Evolutionary conservation across 2,797 vertebrate species (phyloP).

Genomic region (Acridotheres tristis): DNA sequence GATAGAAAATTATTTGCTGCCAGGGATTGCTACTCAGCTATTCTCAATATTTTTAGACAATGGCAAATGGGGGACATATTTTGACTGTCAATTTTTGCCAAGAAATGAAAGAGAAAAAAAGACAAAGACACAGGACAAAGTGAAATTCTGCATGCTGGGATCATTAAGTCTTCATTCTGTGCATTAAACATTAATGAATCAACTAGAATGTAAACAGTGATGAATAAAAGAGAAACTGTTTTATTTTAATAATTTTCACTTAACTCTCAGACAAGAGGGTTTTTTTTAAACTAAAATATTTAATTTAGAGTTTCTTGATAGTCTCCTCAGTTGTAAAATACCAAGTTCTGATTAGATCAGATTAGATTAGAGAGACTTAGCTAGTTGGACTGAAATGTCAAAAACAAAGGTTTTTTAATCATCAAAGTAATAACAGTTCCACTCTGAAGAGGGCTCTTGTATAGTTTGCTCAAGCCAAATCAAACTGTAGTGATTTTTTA

Average conservation of each 20-base stretch:
- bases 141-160: conserved; percentile 32
- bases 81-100: not conserved
- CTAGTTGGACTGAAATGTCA: conserved; percentile 68
- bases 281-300: conserved; percentile 65
- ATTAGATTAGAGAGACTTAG: conserved; percentile 42
- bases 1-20: not conserved
- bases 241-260: conserved; percentile 56
- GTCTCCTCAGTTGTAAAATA: conserved; percentile 70
- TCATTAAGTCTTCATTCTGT: conserved; percentile 73
- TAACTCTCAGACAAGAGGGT: conserved; percentile 32
- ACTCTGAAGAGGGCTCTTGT: not conserved
- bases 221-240: conserved; percentile 43
- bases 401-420: conserved; percentile 72
- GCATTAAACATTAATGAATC: conserved; percentile 72
- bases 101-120: not conserved
- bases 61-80: not conserved
- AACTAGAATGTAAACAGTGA: conserved; percentile 62
- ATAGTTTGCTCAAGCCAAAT: not conserved
- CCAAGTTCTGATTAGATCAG: conserved; percentile 75
- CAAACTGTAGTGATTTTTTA: not conserved
- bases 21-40: not conserved
- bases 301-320: conserved; percentile 67
- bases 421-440: conserved; percentile 20
- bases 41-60: not conserved
- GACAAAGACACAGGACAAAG: not conserved